Evolutionary conservation across 2,888 invertebrate genomes (phyloP).

Genomic region (Melanophora roralis): DNA sequence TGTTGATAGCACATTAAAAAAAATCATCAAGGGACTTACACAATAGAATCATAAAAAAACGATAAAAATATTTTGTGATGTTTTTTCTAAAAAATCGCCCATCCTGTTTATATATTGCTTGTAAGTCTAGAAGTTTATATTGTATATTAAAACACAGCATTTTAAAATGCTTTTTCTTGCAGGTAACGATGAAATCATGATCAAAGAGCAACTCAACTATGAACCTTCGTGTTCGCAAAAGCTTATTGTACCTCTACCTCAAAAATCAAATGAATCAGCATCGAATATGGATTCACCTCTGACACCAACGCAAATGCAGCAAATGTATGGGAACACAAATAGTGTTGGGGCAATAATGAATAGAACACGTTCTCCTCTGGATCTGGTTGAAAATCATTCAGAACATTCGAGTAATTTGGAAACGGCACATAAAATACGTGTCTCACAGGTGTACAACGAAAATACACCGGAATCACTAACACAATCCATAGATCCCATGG

Average conservation of each 20-base stretch:
- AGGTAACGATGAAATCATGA: conserved; percentile 69
- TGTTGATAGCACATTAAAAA: background rate
- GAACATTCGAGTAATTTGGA: conserved; percentile 54
- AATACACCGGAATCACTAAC: conserved; percentile 70
- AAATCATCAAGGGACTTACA: conserved; percentile 23
- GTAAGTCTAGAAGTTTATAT: conserved; percentile 71
- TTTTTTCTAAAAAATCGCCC: conserved; percentile 57
- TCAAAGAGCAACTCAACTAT: conserved; percentile 66
- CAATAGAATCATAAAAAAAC: background rate
- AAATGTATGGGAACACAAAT: conserved; percentile 62
- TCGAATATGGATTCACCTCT: conserved; percentile 54
- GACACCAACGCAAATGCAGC: conserved; percentile 47
- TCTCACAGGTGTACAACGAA: conserved; percentile 64
- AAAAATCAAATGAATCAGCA: conserved; percentile 68
- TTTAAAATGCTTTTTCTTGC: conserved; percentile 73
- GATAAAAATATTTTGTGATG: conserved; percentile 30
- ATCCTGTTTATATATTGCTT: conserved; percentile 69
- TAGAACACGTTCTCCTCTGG: conserved; percentile 66
- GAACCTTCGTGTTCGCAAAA: conserved; percentile 67
- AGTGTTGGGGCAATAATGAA: conserved; percentile 54
- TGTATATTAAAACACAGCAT: conserved; percentile 72
- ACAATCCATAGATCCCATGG: conserved; percentile 74
- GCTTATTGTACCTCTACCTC: conserved; percentile 65
- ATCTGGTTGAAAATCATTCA: conserved; percentile 53
- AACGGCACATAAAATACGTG: conserved; percentile 55